Evolutionary conservation across 2,797 vertebrate species (phyloP).

Genomic region (Halcyon smyrnensis): DNA sequence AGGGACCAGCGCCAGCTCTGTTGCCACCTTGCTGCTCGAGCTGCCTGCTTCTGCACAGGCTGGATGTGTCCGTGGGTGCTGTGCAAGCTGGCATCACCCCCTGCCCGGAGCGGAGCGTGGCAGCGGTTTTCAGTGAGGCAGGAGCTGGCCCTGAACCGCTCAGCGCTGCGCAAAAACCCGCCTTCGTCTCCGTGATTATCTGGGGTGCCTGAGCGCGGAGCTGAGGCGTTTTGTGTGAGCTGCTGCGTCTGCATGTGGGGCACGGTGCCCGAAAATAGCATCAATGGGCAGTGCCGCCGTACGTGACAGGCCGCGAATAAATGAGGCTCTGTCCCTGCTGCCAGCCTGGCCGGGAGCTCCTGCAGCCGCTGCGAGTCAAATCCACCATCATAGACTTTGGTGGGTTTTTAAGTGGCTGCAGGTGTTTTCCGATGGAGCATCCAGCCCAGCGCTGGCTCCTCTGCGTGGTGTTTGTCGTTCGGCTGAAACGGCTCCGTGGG

Average conservation of each 20-base stretch:
- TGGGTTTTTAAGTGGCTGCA: constrained; percentile 14
- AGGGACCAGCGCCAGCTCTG: background rate
- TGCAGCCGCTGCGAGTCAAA: background rate
- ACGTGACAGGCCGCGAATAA: background rate
- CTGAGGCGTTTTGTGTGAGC: background rate
- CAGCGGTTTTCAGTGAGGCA: background rate
- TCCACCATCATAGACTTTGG: background rate
- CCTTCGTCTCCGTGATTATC: background rate
- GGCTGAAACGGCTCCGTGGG: background rate
- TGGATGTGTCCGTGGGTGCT: background rate
- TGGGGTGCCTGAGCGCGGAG: background rate
- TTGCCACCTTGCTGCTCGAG: background rate
- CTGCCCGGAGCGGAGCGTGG: background rate
- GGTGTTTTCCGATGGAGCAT: background rate
- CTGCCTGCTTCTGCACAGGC: fast-evolving
- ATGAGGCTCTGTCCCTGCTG: background rate
- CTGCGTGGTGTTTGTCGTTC: background rate
- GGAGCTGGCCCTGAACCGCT: background rate
- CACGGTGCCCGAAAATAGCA: background rate
- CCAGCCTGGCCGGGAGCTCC: background rate
- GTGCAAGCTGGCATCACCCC: background rate
- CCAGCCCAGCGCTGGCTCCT: background rate
- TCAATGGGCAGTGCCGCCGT: background rate
- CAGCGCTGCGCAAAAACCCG: fast-evolving
- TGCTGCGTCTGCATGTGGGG: background rate